These are phyloP conservation scores for Pithys albifrons DNA, from an alignment of 2,113 vertebrate genomes.

Conservation along the genomic window DNA sequence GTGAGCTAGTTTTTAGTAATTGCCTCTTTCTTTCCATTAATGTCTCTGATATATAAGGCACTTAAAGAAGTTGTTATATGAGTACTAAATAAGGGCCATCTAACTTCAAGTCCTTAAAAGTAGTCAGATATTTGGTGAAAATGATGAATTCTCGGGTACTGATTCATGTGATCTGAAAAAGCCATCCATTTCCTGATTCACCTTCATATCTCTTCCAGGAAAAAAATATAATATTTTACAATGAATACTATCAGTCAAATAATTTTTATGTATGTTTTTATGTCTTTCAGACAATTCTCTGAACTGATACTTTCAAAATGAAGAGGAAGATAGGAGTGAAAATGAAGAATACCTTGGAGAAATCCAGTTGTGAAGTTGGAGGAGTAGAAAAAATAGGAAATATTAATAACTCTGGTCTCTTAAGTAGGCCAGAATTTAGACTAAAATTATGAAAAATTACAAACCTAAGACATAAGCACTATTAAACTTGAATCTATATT, in stretches of 20 bases:
- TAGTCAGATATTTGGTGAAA: constrained; percentile 63
- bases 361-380: background rate
- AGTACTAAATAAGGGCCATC: background rate
- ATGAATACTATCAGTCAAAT: background rate
- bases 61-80: background rate
- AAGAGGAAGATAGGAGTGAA: background rate
- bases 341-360: background rate
- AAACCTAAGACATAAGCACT: background rate
- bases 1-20: background rate
- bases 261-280: constrained; percentile 22
- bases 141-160: constrained; percentile 76
- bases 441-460: background rate
- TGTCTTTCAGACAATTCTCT: constrained; percentile 14
- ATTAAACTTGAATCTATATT: background rate
- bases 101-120: background rate
- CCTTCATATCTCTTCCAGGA: constrained; percentile 30
- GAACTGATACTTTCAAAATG: background rate
- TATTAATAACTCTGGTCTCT: background rate
- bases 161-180: constrained; percentile 78
- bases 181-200: constrained; percentile 86
- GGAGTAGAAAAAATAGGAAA: background rate
- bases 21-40: background rate
- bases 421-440: background rate
- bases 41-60: background rate
- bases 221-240: background rate